Base-by-base conservation (phyloP, 2,113 vertebrate genomes). In the Mastomys natalensis region DNA sequence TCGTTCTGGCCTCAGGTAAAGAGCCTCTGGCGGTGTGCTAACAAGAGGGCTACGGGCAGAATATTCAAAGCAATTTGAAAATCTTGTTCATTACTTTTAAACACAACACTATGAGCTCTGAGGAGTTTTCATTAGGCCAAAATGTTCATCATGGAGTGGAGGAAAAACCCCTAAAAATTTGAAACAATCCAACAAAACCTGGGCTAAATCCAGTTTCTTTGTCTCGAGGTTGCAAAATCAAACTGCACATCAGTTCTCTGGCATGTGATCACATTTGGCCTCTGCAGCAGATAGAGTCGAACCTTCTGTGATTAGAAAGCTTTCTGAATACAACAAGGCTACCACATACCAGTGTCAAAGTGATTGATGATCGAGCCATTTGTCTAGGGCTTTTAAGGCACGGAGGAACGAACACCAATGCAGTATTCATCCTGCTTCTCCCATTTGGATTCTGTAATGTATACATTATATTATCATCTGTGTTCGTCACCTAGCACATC, bases 91-190 rank as follows among this genome's bases (percentile, higher is more conserved):
- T 74, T 89, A 76, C 24, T 93, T 73, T 82, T 89, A 70, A 24
- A n/a, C 78, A 43, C 89, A 76, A 77, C 62, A 92, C 40, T 86
- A 48, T 62, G 74, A 93, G 11, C 13, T 53, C 89, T 94, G 70
- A 91, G n/a, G 7, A 87, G 77, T 96, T 97, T 84, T 82, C 16
- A 91, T 93, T 86, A 93, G 51, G 70, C 40, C 78, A 40, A 97
- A 96, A 96, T 95, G 89, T 85, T 96, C 26, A 95, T 84, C 51
- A 87, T 82, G 37, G 40, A 92, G 7, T 26, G 77, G 64, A 96
- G 88, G 93, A 97, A 97, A 64, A 31, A 3, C 68, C 95, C 97
- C 96, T 98, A 97, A 98, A 98, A 98, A 64, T 98, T 91, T 98
- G 95, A 96, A 97, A 89, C 88, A 94, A 95, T 87, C 86, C 82